phyloP scores from a whole-genome alignment of 64 coral and sea anemone species.

The Montipora cactus region DNA sequence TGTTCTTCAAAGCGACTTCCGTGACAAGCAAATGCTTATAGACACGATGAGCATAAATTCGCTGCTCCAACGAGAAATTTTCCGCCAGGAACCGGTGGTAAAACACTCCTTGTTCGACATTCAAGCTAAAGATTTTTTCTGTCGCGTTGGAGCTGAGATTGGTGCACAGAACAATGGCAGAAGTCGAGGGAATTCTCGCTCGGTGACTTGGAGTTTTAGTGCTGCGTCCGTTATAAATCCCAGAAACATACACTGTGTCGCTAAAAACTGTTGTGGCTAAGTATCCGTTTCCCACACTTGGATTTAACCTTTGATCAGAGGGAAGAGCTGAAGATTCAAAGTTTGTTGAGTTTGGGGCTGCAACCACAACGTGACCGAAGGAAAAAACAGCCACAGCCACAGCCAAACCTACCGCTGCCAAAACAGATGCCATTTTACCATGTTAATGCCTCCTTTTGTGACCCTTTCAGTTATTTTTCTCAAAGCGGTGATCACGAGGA shows the following conservation, averaged over 20 bases:
- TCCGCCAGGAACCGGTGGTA: conserved; percentile 28
- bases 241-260: conserved; percentile 83
- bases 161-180: conserved; percentile 56
- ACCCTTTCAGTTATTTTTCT: too few species aligned
- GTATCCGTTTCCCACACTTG: conserved; percentile 94
- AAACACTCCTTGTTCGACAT: conserved; percentile 86
- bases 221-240: conserved; percentile 88
- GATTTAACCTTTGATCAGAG: conserved; percentile 61
- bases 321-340: conserved; percentile 77
- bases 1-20: conserved; percentile 77
- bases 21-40: conserved; percentile 72
- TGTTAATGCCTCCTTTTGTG: not conserved
- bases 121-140: conserved; percentile 55
- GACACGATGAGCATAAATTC: conserved; percentile 89
- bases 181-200: conserved; percentile 92
- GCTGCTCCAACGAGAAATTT: conserved; percentile 82
- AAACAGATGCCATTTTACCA: not conserved
- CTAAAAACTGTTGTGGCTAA: conserved; percentile 88
- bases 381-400: conserved; percentile 1
- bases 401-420: not conserved
- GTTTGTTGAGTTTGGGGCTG: conserved; percentile 61
- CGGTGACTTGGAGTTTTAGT: conserved; percentile 85
- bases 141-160: conserved; percentile 36
- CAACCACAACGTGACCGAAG: not conserved
- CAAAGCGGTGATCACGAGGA: too few species aligned